These are phyloP conservation scores for Parus major DNA, from an alignment of 2,113 vertebrate species.

Conservation along the genomic window DNA sequence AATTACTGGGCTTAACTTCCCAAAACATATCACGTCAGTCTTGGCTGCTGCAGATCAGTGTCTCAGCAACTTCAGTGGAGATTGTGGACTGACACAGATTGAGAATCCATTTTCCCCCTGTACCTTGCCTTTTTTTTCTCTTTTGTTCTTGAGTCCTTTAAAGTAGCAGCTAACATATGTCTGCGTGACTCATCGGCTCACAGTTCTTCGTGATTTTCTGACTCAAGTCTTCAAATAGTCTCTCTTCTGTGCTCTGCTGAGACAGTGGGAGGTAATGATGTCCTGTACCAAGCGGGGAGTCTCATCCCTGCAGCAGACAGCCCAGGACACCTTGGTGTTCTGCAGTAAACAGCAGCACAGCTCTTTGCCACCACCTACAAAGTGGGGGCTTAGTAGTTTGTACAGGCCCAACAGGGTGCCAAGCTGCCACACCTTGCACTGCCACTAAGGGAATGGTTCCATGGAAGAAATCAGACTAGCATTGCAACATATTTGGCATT, in stretches of 20 bases:
- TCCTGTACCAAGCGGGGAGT: neutral
- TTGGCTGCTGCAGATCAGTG: neutral
- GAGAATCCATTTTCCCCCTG: neutral
- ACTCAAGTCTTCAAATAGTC: neutral
- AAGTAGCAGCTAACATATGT: neutral
- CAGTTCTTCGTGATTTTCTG: neutral
- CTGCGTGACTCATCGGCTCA: neutral
- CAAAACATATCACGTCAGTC: fast-evolving
- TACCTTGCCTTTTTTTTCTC: neutral
- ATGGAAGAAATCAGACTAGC: neutral
- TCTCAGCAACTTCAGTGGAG: neutral
- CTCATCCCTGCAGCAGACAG: neutral
- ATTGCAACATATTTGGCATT: neutral
- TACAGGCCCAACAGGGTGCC: neutral
- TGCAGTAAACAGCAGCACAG: neutral
- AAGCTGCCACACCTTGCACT: neutral
- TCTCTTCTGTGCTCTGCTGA: neutral
- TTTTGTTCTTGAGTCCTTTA: neutral
- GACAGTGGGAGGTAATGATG: slow-evolving; percentile 14
- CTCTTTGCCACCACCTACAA: neutral
- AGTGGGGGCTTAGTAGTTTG: neutral
- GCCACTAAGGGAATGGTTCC: neutral
- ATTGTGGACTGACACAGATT: neutral
- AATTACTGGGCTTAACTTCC: neutral
- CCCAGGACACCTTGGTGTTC: fast-evolving